Conservation (phyloP, 2,888 invertebrate species). For the Myopa testacea region DNA sequence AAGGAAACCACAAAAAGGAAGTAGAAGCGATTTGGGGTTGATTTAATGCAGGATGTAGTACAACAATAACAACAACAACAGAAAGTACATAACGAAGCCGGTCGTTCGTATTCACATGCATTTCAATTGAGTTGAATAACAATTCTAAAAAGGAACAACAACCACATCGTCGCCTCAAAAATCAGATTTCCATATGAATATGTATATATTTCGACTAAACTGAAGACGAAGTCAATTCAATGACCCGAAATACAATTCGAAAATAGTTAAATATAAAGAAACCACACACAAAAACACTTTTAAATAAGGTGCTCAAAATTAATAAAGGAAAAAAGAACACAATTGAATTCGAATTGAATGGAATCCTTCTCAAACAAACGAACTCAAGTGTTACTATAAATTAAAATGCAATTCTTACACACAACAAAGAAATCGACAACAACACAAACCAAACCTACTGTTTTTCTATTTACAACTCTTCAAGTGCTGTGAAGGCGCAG, state of each 20-base stretch:
- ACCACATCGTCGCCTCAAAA: not conserved
- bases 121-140: not conserved
- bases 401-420: no score
- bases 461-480: no score
- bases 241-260: constrained; percentile 2
- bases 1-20: constrained; percentile 34
- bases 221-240: constrained; percentile 2
- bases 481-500: no score
- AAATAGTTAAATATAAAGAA: constrained; percentile 1
- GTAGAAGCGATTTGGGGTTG: constrained; percentile 18
- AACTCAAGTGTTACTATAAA: not conserved
- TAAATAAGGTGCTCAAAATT: not conserved
- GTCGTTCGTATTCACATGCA: not conserved
- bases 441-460: no score
- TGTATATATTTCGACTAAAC: not conserved
- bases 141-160: constrained; percentile 16
- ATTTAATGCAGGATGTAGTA: constrained; percentile 5
- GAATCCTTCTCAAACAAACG: no score
- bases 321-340: no score
- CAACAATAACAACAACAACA: constrained; percentile 1
- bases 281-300: constrained; percentile 2
- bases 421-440: no score
- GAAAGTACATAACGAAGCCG: not conserved
- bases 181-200: not conserved
- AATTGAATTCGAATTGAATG: no score